A percentile compares a stretch with the other conserved stretches of the same genome.
Conservation (phyloP, 2,113 vertebrate species). For the Sakesphorus luctuosus region DNA sequence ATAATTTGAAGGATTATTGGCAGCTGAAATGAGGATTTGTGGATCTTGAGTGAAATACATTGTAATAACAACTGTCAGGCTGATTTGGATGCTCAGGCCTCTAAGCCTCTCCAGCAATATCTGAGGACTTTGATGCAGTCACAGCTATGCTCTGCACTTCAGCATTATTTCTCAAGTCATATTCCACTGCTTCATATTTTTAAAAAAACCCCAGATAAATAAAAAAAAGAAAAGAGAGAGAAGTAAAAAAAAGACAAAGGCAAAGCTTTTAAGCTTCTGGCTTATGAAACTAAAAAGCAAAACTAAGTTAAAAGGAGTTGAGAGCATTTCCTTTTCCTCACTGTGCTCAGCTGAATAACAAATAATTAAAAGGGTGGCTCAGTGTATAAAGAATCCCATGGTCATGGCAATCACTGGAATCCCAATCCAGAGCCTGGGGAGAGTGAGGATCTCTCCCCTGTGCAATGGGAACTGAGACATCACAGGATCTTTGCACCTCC, state of each 20-base stretch:
- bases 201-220: neutral
- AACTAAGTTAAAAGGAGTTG: neutral
- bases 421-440: neutral
- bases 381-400: rapidly evolving
- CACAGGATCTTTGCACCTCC: neutral
- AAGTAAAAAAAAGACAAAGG: neutral
- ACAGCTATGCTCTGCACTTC: constrained; percentile 4
- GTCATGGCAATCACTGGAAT: neutral
- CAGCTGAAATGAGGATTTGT: constrained; percentile 20
- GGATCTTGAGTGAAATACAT: neutral
- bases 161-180: neutral
- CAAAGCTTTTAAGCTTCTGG: neutral
- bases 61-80: constrained; percentile 26
- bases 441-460: rapidly evolving
- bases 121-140: constrained; percentile 38
- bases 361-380: neutral
- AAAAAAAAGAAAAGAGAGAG: neutral
- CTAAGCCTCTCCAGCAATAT: neutral
- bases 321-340: neutral
- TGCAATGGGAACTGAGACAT: rapidly evolving
- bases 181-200: neutral
- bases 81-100: constrained; percentile 42
- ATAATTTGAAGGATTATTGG: constrained; percentile 29
- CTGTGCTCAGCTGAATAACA: neutral
- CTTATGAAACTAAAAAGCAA: neutral